phyloP scores from a whole-genome alignment of 2,113 vertebrate genomes.

The Apodemus sylvaticus region DNA sequence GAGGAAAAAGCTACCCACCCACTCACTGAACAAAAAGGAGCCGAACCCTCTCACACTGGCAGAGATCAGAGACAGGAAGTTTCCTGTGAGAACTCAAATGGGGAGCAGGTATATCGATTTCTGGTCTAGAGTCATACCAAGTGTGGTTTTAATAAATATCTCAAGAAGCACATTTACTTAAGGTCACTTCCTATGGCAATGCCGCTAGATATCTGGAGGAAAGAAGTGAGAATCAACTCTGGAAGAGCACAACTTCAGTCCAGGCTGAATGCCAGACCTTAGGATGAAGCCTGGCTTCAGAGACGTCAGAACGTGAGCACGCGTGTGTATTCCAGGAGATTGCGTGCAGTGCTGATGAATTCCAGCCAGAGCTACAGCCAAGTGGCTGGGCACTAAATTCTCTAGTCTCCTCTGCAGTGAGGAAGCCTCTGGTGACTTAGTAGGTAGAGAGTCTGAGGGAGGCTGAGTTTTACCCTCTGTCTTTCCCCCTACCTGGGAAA shows the following conservation, averaged over 20 bases:
- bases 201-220: not conserved
- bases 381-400: not conserved
- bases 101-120: not conserved
- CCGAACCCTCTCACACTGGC: not conserved
- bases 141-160: not conserved
- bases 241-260: not conserved
- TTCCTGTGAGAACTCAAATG: not conserved
- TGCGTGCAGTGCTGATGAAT: too few species aligned
- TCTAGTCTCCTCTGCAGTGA: not conserved
- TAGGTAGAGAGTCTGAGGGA: not conserved
- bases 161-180: not conserved
- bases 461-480: not conserved
- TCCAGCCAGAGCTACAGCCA: not conserved
- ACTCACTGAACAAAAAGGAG: too few species aligned
- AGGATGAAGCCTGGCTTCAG: not conserved
- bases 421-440: too few species aligned
- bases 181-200: not conserved
- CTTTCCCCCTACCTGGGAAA: not conserved
- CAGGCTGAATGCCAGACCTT: too few species aligned
- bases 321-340: not conserved
- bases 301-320: not conserved
- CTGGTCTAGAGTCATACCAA: not conserved
- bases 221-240: not conserved
- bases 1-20: not conserved
- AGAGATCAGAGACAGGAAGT: not conserved